Conservation (phyloP, 1,140 invertebrate species). For the Drosophila persimilis region DNA sequence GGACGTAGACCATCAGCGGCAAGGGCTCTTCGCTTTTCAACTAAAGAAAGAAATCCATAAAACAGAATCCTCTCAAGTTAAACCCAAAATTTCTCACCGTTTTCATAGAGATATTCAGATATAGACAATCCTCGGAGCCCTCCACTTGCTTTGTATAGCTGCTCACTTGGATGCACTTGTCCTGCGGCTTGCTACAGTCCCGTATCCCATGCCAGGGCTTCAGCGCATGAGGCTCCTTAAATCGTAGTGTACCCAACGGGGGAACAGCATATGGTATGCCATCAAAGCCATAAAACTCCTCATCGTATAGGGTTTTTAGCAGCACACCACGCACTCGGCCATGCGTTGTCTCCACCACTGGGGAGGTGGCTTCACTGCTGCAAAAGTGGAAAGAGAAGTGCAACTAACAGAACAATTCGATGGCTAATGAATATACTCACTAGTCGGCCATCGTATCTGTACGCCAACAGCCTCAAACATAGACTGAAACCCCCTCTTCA, state of each 20-base stretch:
- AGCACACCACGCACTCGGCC: conserved; percentile 58
- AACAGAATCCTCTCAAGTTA: background rate
- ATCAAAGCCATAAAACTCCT: conserved; percentile 64
- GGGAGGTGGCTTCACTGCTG: conserved; percentile 33
- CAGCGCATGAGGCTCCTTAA: conserved; percentile 82
- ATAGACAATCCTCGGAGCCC: conserved; percentile 83
- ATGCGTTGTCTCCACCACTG: conserved; percentile 53
- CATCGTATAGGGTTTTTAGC: conserved; percentile 51
- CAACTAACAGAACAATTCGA: no score
- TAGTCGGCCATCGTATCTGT: conserved; percentile 38
- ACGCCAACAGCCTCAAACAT: background rate
- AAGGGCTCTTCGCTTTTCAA: conserved; percentile 49
- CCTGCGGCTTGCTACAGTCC: conserved; percentile 49
- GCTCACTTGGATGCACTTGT: conserved; percentile 61
- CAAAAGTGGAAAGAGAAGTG: background rate
- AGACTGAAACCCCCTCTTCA: conserved; percentile 13
- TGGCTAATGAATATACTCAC: conserved; percentile 8
- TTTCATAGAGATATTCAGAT: conserved; percentile 83
- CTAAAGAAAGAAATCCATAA: conserved; percentile 5
- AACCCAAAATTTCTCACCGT: conserved; percentile 42
- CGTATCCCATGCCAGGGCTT: conserved; percentile 51
- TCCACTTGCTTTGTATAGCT: conserved; percentile 46
- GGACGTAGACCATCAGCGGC: conserved; percentile 88
- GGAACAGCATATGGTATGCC: conserved; percentile 84
- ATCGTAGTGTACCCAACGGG: conserved; percentile 86